Conservation (phyloP, 1,140 invertebrate genomes). For the Papilio polytes region DNA sequence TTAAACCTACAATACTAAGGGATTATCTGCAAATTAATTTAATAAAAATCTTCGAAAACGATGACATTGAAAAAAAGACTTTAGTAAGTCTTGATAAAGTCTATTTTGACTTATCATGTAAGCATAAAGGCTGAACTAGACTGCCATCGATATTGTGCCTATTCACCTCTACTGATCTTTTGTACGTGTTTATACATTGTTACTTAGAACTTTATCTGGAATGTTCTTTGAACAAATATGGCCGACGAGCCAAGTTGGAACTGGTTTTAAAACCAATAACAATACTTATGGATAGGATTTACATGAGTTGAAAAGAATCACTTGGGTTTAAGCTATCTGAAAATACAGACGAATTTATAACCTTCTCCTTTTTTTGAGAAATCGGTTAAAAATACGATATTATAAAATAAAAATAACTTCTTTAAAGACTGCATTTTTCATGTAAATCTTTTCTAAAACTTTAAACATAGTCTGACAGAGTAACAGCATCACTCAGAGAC, state of each 20-base stretch:
- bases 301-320: not conserved
- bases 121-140: not conserved
- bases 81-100: not conserved
- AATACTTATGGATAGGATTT: not conserved
- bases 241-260: not conserved
- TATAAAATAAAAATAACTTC: not conserved
- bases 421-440: too few relatives aligned
- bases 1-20: not conserved
- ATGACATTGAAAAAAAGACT: not conserved
- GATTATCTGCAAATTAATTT: not conserved
- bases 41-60: not conserved
- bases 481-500: too few relatives aligned
- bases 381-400: not conserved
- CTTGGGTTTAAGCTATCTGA: not conserved
- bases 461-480: too few relatives aligned
- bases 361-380: not conserved
- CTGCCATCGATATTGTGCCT: not conserved
- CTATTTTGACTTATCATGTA: not conserved
- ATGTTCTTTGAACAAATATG: conserved; percentile 6
- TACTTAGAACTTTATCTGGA: not conserved
- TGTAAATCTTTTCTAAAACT: too few relatives aligned
- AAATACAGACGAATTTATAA: not conserved
- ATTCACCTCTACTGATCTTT: not conserved
- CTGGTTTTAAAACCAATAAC: not conserved
- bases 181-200: conserved; percentile 8